Conservation (phyloP, 2,888 invertebrate species). For the Sycophila texana region DNA sequence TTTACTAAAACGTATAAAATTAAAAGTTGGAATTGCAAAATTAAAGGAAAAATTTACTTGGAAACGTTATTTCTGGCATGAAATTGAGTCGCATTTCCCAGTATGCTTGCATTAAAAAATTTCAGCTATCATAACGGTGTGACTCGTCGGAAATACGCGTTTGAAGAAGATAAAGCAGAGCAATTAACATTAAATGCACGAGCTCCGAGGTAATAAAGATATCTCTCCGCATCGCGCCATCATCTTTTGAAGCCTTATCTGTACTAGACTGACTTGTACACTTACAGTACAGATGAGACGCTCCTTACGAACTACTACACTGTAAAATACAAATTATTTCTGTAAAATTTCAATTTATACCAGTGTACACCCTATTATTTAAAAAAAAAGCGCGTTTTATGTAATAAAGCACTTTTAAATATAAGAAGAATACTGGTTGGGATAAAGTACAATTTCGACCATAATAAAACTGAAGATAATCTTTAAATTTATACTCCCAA, state of each 20-base stretch:
- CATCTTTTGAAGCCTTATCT: constrained; percentile 65
- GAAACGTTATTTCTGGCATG: no score
- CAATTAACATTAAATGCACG: constrained; percentile 72
- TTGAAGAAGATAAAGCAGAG: constrained; percentile 71
- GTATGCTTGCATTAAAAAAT: neutral
- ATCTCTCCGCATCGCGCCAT: constrained; percentile 68
- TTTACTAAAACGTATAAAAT: neutral
- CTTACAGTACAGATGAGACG: neutral
- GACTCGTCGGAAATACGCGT: constrained; percentile 58
- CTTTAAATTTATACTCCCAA: no score
- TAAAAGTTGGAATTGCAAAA: no score
- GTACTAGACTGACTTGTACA: constrained; percentile 50
- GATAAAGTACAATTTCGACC: no score
- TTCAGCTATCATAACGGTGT: no score
- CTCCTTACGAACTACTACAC: neutral
- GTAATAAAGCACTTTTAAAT: no score
- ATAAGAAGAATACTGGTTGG: no score
- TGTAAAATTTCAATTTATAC: no score
- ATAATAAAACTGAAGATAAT: no score
- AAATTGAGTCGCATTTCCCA: constrained; percentile 1
- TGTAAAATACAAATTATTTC: neutral
- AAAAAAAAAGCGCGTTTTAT: no score
- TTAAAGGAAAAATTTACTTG: no score
- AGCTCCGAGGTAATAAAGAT: constrained; percentile 73
- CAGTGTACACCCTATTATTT: neutral